Conservation (phyloP, 2,797 vertebrate genomes). For the Cirrhinus mrigala region DNA sequence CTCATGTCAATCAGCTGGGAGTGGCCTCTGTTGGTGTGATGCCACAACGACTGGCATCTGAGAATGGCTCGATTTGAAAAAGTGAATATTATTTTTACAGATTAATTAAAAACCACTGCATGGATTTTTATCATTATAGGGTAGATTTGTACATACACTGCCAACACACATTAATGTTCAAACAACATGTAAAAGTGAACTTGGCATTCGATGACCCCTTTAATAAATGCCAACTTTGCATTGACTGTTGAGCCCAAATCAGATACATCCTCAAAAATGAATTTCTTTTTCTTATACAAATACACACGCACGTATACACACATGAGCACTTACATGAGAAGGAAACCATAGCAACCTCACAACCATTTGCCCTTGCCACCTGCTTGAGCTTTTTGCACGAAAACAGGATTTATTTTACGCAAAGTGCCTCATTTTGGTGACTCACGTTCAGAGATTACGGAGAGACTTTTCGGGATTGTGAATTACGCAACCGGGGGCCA, state of each 20-base stretch:
- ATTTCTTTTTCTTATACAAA: neutral
- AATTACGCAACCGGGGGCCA: neutral
- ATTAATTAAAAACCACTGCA: too few species aligned
- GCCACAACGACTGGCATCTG: too few species aligned
- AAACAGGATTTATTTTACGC: neutral
- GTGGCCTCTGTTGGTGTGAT: too few species aligned
- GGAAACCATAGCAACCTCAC: slow-evolving; percentile 29
- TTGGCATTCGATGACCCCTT: too few species aligned
- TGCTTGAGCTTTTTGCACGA: neutral
- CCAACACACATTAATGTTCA: too few species aligned
- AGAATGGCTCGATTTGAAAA: too few species aligned
- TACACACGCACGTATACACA: neutral
- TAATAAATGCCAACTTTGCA: neutral
- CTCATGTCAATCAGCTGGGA: too few species aligned
- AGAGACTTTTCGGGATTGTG: neutral
- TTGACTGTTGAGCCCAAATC: neutral
- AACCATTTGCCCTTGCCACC: neutral
- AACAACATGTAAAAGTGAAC: too few species aligned
- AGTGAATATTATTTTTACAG: too few species aligned
- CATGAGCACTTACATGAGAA: neutral
- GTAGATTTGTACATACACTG: too few species aligned
- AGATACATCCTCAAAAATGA: neutral
- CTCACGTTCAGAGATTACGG: neutral
- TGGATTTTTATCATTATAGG: too few species aligned
- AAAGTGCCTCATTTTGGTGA: neutral